Evolutionary conservation across 2,888 invertebrate genomes (phyloP), one percentile per base, ranked within the genome.

Genomic region (Punctoribates punctum): DNA sequence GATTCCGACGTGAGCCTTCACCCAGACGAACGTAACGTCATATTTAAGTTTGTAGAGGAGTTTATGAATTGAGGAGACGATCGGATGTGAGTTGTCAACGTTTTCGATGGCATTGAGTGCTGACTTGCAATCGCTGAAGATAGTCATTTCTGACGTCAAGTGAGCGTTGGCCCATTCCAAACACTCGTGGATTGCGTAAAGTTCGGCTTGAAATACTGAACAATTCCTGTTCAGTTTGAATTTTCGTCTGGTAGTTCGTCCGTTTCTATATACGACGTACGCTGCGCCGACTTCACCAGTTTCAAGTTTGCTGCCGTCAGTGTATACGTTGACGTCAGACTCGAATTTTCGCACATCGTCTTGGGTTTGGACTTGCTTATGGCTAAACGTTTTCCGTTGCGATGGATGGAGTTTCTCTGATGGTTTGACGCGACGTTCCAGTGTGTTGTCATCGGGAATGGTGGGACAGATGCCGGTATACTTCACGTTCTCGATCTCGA

Each of bases 201-300:
- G 48, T 17, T 72, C 73, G 3, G 73, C 73, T 17, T 72, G 73
- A n/a, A 72, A 42, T 5, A 72, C 73, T 65, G 42, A 42, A 17
- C 73, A 72, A 65, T 46, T 25, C 4, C 2, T 5, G 27, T 13
- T 29, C 15, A 72, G 73, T 13, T 17, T 5, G n/a, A 13, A 72
- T 65, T 72, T 72, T 17, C 48, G 48, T 17, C 13, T 48, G 17
- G 13, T 48, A 3, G 17, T 48, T 17, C 13, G 5, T 13, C 48
- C 48, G 13, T 48, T 48, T 13, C 2, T 3, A 13, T 48, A 48
- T 9, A 48, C 13, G 48, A 48, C 48, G 3, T 3, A 48, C 2
- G 48, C 70, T 17, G 73, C 48, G 2, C 29, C 29, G n/a, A 29
- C 73, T 4, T 34, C 15, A 9, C 73, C 73, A n/a, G 25, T 38